Evolutionary conservation across 2,888 invertebrate genomes (phyloP), one percentile per base, ranked within the genome.

Genomic region (Phymatocera aterrima): DNA sequence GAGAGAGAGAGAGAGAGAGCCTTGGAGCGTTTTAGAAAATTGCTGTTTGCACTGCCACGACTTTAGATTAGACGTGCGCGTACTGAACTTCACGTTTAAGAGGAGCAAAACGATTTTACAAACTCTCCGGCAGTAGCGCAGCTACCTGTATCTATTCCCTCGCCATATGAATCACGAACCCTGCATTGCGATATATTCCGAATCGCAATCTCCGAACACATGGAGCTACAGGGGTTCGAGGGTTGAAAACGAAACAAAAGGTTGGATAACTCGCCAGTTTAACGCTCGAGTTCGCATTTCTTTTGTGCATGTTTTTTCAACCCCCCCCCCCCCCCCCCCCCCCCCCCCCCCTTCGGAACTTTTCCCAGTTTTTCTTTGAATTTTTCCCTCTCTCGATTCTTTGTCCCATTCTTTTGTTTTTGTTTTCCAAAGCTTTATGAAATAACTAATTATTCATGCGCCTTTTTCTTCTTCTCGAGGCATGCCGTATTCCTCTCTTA

Each of bases 41-140:
- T 72, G 72, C 72, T 72, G 72, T 72, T 72, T 72, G 72, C 72
- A 72, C 72, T 72, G 72, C 51, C 72, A 48, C 51, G 48, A 51
- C 72, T 72, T 72, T 72, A 51, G 72, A 72, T 72, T 51, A 72
- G 72, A 51, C 28, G 51, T 18, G 18, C 15, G 31, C 18, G 34
- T 21, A 15, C 31, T 12, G 21, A 51, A 51, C n/a, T 21, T 48
- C 5, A 4, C 48, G 24, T 68, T 51, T 72, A 43, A 72, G 43
- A 72, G 68, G 68, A 68, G 68, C 43, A 46, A 46, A 68, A 68
- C 68, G 68, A 21, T 43, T 68, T 68, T 68, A 43, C 46, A 40
- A 40, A 37, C 37, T 64, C 64, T n/a, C 18, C 37, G 64, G 64
- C 21, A 21, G 8, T 3, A 10, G 21, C n/a, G 57, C n/a, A 46